Evolutionary conservation across 2,888 invertebrate species (phyloP).

Genomic region (Leptarthrus brevirostris): DNA sequence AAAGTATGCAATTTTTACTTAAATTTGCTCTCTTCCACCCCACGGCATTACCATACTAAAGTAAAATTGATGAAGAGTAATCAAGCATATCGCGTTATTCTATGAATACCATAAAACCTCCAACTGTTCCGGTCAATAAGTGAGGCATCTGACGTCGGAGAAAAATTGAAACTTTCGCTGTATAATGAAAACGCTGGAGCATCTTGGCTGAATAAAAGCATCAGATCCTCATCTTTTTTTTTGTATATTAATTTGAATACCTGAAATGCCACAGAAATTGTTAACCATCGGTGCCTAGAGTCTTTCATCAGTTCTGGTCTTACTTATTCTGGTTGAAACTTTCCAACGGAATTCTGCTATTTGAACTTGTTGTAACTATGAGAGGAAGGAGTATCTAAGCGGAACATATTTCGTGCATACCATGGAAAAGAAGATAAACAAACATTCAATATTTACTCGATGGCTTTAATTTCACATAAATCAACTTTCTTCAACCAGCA

Average conservation of each 20-base stretch:
- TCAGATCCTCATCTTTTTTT: constrained; percentile 4
- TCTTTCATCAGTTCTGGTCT: not conserved
- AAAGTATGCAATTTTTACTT: no score
- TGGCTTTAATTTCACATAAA: constrained; percentile 52
- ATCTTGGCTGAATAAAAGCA: not conserved
- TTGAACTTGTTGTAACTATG: not conserved
- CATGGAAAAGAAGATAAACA: constrained; percentile 33
- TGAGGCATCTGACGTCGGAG: not conserved
- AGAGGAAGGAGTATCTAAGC: constrained; percentile 3
- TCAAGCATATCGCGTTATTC: not conserved
- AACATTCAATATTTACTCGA: constrained; percentile 52
- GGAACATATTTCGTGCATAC: constrained; percentile 28
- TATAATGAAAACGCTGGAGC: not conserved
- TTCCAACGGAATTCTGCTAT: not conserved
- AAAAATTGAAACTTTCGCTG: not conserved
- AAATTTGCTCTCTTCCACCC: no score
- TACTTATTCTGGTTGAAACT: not conserved
- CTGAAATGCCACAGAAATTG: constrained; percentile 9
- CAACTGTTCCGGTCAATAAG: not conserved
- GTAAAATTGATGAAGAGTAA: constrained; percentile 10
- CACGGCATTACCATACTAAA: not conserved
- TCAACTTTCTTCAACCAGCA: constrained; percentile 45
- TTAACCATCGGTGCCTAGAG: not conserved
- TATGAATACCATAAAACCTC: not conserved
- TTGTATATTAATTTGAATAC: constrained; percentile 26